These are phyloP conservation scores for Drosophila nannoptera DNA, from an alignment of 1,140 invertebrate genomes.

Conservation along the genomic window DNA sequence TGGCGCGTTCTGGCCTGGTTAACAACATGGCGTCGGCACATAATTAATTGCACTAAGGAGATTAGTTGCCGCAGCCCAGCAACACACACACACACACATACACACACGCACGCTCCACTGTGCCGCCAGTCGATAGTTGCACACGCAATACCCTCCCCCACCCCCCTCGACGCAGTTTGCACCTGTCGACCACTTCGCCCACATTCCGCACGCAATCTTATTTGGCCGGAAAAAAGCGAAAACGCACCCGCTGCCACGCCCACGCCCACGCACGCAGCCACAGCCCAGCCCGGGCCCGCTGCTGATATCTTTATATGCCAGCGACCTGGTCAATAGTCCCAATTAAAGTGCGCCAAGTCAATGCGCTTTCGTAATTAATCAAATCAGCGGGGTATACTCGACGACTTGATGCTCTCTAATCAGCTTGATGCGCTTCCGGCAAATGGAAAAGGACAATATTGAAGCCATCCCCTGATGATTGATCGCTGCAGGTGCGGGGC, in stretches of 20 bases:
- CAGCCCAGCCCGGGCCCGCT: constrained; percentile 1
- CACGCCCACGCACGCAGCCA: background rate
- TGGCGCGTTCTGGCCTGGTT: constrained; percentile 13
- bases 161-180: constrained; percentile 44
- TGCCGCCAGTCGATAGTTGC: constrained; percentile 26
- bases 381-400: background rate
- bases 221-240: constrained; percentile 46
- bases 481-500: constrained; percentile 16
- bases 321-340: constrained; percentile 7
- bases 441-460: background rate
- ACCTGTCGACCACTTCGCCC: constrained; percentile 51
- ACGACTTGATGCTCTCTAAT: background rate
- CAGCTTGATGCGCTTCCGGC: background rate
- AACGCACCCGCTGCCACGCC: constrained; percentile 16
- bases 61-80: constrained; percentile 42
- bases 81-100: background rate
- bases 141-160: constrained; percentile 34
- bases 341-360: constrained; percentile 17
- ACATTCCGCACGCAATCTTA: constrained; percentile 72
- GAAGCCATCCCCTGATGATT: constrained; percentile 26
- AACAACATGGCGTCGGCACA: constrained; percentile 54
- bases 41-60: constrained; percentile 62
- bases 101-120: background rate
- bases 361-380: background rate
- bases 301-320: constrained; percentile 20